Percentiles rank a stretch among this genome's conserved stretches.
Evolutionary conservation across 2,113 vertebrate species (phyloP).

Genomic region (Isurus oxyrinchus): DNA sequence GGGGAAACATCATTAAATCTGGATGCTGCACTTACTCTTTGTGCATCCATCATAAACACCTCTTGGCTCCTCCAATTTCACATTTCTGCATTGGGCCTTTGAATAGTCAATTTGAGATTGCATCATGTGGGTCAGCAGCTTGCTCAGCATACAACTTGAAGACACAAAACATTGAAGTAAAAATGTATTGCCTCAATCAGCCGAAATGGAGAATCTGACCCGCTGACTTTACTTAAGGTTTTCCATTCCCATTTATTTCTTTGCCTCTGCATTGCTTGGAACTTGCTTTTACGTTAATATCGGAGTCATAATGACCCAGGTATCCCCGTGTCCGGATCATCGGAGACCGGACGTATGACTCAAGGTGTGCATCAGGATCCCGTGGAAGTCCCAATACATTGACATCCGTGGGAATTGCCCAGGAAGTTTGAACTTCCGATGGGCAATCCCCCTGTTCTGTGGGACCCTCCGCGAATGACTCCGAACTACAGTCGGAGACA

Average conservation of each 20-base stretch:
- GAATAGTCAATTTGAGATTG: no score
- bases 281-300: neutral
- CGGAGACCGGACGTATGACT: no score
- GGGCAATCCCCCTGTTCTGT: no score
- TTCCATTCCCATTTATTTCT: neutral
- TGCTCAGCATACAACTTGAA: neutral
- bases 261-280: neutral
- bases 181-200: neutral
- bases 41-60: neutral
- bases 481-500: no score
- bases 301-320: no score
- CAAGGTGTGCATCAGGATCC: no score
- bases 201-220: neutral
- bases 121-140: neutral
- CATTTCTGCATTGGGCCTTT: neutral
- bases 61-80: no score
- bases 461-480: no score
- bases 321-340: no score
- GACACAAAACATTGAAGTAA: neutral
- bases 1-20: neutral
- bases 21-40: neutral
- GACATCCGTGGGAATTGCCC: no score
- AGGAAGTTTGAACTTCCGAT: no score
- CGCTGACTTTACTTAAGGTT: neutral
- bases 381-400: no score